A percentile compares a stretch with the other conserved stretches of the same genome.
Conservation (phyloP, 1,140 invertebrate genomes). For the Pomphorhynchus laevis region DNA sequence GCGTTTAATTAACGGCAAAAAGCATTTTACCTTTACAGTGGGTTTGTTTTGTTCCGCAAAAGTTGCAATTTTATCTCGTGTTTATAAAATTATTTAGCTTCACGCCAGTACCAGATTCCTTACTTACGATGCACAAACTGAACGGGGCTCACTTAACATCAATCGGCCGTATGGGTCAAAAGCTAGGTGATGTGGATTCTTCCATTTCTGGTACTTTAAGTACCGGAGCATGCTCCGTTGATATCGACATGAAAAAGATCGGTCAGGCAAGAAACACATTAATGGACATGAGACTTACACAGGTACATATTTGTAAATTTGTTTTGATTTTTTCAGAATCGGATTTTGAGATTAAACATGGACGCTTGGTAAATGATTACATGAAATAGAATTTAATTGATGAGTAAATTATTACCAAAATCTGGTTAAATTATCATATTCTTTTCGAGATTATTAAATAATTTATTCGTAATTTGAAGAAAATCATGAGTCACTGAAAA, state of each 20-base stretch:
- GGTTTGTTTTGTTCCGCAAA: too few relatives aligned
- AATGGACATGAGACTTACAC: constrained; percentile 91
- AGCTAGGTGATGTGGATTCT: constrained; percentile 17
- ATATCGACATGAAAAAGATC: constrained; percentile 86
- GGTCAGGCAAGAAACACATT: constrained; percentile 92
- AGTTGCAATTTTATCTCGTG: too few relatives aligned
- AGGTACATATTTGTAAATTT: constrained; percentile 20
- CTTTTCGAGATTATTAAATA: too few relatives aligned
- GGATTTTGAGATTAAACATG: neutral
- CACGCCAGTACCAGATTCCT: constrained; percentile 75
- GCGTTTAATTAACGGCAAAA: too few relatives aligned
- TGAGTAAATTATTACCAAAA: too few relatives aligned
- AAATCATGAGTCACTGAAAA: too few relatives aligned
- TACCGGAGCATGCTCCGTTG: constrained; percentile 45
- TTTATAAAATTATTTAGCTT: constrained; percentile 25
- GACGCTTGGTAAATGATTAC: too few relatives aligned
- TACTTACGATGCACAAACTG: constrained; percentile 52
- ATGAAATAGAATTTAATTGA: too few relatives aligned
- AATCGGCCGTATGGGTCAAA: constrained; percentile 12
- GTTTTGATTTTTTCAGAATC: neutral
- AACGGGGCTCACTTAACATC: constrained; percentile 31
- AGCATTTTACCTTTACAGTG: too few relatives aligned
- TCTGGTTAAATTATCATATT: too few relatives aligned
- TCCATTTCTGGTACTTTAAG: constrained; percentile 26
- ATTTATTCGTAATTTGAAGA: too few relatives aligned